phyloP scores from a whole-genome alignment of 2,797 vertebrate genomes.

The Sebastes cheni region DNA sequence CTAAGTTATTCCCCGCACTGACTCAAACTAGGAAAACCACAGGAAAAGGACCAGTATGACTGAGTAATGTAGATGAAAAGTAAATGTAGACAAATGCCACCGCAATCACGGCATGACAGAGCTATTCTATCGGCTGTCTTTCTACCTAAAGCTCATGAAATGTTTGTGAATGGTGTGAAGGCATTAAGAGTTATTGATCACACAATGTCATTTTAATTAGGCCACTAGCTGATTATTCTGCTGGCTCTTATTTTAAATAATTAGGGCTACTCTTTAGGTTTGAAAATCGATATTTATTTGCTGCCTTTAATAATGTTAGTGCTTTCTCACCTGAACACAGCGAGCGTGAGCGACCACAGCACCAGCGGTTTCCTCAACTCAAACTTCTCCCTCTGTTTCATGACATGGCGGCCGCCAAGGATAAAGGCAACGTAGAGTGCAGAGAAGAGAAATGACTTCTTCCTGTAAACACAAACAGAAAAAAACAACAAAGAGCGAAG shows the following conservation, averaged over 20 bases:
- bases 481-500: background rate
- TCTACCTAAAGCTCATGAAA: background rate
- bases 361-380: conserved; percentile 96
- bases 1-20: background rate
- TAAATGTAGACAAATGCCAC: background rate
- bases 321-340: conserved; percentile 91
- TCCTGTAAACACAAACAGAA: conserved; percentile 82
- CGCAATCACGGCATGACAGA: background rate
- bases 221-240: background rate
- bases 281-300: background rate
- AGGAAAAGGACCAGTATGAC: background rate
- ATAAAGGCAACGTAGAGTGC: conserved; percentile 96
- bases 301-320: background rate
- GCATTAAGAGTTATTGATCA: background rate
- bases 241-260: background rate
- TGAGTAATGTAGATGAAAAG: background rate
- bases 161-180: background rate
- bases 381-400: conserved; percentile 99
- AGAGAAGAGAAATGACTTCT: conserved; percentile 98
- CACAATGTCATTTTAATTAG: background rate
- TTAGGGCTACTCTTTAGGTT: too few relatives aligned
- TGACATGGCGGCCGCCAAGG: conserved; percentile 95
- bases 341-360: conserved; percentile 97
- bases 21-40: background rate
- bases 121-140: background rate